Conservation (phyloP, 2,113 vertebrate species). For the Maccullochella peelii region DNA sequence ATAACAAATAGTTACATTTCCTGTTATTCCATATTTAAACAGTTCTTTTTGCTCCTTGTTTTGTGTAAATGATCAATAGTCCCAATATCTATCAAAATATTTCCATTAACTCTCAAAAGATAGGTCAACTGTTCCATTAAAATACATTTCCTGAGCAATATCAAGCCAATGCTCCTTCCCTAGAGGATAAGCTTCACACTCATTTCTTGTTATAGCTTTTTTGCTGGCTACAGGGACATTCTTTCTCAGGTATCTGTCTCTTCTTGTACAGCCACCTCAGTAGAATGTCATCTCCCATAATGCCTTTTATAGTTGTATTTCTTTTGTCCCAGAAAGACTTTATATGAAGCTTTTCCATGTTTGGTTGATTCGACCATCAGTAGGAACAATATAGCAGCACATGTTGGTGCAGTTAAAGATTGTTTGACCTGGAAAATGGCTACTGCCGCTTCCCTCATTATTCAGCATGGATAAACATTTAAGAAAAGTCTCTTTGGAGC, state of each 20-base stretch:
- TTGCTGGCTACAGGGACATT: neutral
- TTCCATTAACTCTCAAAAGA: neutral
- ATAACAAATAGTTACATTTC: neutral
- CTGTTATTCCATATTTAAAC: neutral
- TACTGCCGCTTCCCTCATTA: conserved; percentile 20
- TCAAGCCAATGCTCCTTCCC: neutral
- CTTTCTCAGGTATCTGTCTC: neutral
- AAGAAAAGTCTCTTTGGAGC: conserved; percentile 37
- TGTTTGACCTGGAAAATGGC: conserved; percentile 49
- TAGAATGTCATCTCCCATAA: neutral
- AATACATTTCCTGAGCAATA: conserved; percentile 2
- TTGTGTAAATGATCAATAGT: neutral
- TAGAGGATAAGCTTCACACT: neutral
- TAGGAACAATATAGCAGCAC: neutral
- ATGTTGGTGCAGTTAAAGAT: conserved; percentile 10
- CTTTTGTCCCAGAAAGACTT: neutral
- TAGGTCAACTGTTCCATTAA: neutral
- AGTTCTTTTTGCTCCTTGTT: neutral
- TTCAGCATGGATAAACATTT: conserved; percentile 47
- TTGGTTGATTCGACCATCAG: neutral
- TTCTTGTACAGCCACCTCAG: neutral
- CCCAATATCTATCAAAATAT: neutral
- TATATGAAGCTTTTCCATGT: neutral
- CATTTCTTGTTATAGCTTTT: neutral
- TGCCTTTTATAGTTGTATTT: neutral